Evolutionary conservation across 2,113 vertebrate species (phyloP).

Genomic region (Pycnonotus jocosus): DNA sequence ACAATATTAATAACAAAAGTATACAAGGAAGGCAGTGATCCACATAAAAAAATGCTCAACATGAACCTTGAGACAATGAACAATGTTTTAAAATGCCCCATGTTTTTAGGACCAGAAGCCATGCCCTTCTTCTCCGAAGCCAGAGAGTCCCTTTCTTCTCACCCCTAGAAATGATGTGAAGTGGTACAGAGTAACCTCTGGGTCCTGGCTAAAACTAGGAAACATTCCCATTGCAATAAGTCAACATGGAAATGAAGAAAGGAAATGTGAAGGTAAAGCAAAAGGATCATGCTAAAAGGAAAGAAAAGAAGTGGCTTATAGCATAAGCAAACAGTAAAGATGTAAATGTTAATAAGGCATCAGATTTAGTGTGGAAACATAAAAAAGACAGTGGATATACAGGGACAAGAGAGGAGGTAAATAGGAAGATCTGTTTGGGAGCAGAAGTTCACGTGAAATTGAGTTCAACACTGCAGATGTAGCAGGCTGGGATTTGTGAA

Average conservation of each 20-base stretch:
- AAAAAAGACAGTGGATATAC: not conserved
- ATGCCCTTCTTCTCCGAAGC: rapidly evolving
- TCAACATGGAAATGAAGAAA: not conserved
- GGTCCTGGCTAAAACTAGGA: not conserved
- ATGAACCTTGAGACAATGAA: not conserved
- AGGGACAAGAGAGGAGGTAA: not conserved
- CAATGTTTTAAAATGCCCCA: not conserved
- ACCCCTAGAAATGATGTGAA: rapidly evolving
- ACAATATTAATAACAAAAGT: not conserved
- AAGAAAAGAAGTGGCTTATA: not conserved
- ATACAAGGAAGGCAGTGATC: not conserved
- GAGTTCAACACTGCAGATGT: not conserved
- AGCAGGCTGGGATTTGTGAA: not conserved
- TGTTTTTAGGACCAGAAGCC: not conserved
- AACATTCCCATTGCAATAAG: not conserved
- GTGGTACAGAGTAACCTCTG: not conserved
- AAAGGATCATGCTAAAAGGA: not conserved
- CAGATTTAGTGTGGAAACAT: not conserved
- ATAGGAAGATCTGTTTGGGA: not conserved
- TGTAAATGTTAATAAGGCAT: not conserved
- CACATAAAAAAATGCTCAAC: not conserved
- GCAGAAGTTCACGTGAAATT: not conserved
- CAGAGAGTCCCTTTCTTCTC: not conserved
- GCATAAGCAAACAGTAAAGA: not conserved
- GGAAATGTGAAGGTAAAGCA: not conserved